These are phyloP conservation scores for Sericinus montela DNA, from an alignment of 2,888 invertebrate genomes.

Conservation along the genomic window DNA sequence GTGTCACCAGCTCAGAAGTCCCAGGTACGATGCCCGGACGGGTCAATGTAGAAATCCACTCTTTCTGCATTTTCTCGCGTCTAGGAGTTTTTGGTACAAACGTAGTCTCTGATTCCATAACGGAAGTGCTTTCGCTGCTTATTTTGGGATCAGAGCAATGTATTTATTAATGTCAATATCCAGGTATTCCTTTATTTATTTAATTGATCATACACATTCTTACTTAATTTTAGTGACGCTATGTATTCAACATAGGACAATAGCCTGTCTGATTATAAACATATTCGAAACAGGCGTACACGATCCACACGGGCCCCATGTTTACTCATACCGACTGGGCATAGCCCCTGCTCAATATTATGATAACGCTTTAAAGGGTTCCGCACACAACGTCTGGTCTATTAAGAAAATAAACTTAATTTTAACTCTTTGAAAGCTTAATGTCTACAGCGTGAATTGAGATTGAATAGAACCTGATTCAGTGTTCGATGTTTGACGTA, in stretches of 20 bases:
- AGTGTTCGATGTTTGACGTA: neutral
- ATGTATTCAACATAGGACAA: conserved; percentile 2
- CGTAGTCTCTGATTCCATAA: no score
- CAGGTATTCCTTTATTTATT: no score
- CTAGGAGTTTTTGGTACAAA: no score
- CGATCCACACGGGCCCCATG: conserved; percentile 18
- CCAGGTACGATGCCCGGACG: no score
- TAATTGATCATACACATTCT: no score
- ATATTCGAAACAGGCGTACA: conserved; percentile 27
- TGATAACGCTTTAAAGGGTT: conserved; percentile 21
- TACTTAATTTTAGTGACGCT: neutral
- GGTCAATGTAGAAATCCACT: no score
- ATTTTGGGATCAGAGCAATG: no score
- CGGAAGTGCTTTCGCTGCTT: no score
- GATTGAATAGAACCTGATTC: conserved; percentile 15
- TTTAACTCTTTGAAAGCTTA: conserved; percentile 11
- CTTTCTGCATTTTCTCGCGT: no score
- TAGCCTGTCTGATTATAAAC: conserved; percentile 12
- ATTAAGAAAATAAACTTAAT: conserved; percentile 19
- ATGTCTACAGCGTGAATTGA: conserved; percentile 4
- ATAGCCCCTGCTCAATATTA: conserved; percentile 38
- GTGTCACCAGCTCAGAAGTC: no score
- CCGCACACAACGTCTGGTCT: conserved; percentile 16
- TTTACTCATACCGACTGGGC: conserved; percentile 30
- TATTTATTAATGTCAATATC: no score